Percentiles rank a stretch among this genome's conserved stretches.
Conservation (phyloP, 2,797 vertebrate species). For the Typhlichthys eigenmanni region DNA sequence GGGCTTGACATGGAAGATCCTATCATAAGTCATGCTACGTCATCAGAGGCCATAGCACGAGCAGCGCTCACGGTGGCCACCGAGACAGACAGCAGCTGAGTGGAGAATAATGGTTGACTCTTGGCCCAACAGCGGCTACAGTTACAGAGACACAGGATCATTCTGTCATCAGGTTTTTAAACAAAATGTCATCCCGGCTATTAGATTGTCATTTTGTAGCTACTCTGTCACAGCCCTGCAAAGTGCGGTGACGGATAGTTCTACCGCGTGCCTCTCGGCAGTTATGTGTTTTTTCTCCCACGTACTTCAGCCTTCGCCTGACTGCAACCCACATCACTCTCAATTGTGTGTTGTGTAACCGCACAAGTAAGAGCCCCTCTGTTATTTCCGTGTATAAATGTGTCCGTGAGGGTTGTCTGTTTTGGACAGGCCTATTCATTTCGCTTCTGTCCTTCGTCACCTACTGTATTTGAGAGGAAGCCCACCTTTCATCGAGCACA, state of each 20-base stretch:
- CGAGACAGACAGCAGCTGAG: constrained; percentile 70
- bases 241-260: constrained; percentile 69
- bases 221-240: constrained; percentile 62
- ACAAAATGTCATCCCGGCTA: constrained; percentile 76
- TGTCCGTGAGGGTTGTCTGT: constrained; percentile 62
- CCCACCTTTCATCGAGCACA: constrained; percentile 43
- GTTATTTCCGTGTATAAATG: constrained; percentile 70
- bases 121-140: constrained; percentile 66
- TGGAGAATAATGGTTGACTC: constrained; percentile 74
- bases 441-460: constrained; percentile 63
- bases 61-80: constrained; percentile 61
- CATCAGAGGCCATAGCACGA: constrained; percentile 67
- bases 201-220: constrained; percentile 77
- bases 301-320: constrained; percentile 71
- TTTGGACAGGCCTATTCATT: constrained; percentile 63
- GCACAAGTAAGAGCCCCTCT: constrained; percentile 56
- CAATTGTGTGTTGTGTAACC: constrained; percentile 66
- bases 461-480: constrained; percentile 72
- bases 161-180: constrained; percentile 76
- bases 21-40: constrained; percentile 73
- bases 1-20: constrained; percentile 66
- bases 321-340: constrained; percentile 69
- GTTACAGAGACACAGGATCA: constrained; percentile 71
- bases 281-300: constrained; percentile 63
- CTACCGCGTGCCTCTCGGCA: constrained; percentile 48